These are phyloP conservation scores for Pionites leucogaster DNA, from an alignment of 2,113 vertebrate species.

Conservation along the genomic window DNA sequence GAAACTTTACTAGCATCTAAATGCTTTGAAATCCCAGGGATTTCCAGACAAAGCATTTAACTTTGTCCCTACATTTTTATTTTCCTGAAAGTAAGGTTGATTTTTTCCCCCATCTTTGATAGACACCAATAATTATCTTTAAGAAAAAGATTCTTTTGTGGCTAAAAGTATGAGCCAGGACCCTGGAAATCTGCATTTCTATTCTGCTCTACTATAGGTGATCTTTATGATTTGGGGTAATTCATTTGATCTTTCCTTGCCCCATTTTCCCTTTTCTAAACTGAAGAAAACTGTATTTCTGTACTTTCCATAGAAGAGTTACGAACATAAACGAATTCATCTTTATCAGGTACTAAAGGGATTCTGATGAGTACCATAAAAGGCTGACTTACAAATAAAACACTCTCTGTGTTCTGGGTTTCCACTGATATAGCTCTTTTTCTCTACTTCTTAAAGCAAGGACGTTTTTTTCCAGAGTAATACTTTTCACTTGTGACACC, in stretches of 20 bases:
- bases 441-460: neutral
- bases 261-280: neutral
- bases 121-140: neutral
- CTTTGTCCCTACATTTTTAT: neutral
- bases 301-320: neutral
- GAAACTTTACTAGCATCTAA: neutral
- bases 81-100: neutral
- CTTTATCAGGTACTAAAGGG: slow-evolving; percentile 21
- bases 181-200: neutral
- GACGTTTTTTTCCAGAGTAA: neutral
- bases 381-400: slow-evolving; percentile 19
- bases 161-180: neutral
- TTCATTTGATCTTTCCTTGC: neutral
- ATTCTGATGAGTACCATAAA: slow-evolving; percentile 17
- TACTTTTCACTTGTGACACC: slow-evolving; percentile 37
- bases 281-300: neutral
- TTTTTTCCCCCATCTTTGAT: neutral
- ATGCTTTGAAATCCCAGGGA: neutral
- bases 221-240: neutral
- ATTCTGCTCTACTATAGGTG: neutral
- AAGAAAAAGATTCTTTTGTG: neutral
- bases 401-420: neutral
- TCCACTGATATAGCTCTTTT: slow-evolving; percentile 28
- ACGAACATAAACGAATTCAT: slow-evolving; percentile 17
- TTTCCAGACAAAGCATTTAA: neutral